phyloP scores from a whole-genome alignment of 1,140 invertebrate genomes.

The Goniozus legneri region DNA sequence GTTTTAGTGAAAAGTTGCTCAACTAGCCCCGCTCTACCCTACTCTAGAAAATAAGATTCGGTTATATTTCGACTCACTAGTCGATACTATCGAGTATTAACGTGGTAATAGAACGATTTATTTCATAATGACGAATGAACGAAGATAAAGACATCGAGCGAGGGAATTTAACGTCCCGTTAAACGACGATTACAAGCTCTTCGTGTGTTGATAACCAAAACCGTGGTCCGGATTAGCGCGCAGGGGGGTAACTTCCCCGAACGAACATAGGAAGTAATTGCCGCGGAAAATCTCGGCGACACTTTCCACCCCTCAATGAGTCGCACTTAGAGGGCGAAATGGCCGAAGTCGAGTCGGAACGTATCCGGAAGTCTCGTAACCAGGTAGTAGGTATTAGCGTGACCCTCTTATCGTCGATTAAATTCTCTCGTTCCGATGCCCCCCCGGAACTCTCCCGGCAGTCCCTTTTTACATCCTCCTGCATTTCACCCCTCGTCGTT shows the following conservation, averaged over 20 bases:
- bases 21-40: too few relatives aligned
- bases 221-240: too few relatives aligned
- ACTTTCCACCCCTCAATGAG: neutral
- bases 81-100: too few relatives aligned
- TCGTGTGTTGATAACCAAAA: too few relatives aligned
- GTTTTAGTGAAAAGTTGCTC: too few relatives aligned
- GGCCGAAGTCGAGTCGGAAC: neutral
- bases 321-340: neutral
- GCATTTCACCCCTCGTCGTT: neutral
- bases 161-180: too few relatives aligned
- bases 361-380: neutral
- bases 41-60: too few relatives aligned
- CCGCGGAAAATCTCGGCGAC: neutral
- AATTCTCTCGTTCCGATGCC: constrained; percentile 1
- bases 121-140: too few relatives aligned
- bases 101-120: neutral
- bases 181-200: too few relatives aligned
- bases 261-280: neutral
- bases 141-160: neutral
- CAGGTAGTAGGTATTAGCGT: constrained; percentile 9
- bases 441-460: neutral
- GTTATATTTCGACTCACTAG: too few relatives aligned
- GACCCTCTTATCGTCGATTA: constrained; percentile 4
- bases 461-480: neutral
- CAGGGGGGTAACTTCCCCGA: too few relatives aligned